Base-by-base conservation (phyloP, 2,113 vertebrate genomes). In the Sisor rabdophorus region DNA sequence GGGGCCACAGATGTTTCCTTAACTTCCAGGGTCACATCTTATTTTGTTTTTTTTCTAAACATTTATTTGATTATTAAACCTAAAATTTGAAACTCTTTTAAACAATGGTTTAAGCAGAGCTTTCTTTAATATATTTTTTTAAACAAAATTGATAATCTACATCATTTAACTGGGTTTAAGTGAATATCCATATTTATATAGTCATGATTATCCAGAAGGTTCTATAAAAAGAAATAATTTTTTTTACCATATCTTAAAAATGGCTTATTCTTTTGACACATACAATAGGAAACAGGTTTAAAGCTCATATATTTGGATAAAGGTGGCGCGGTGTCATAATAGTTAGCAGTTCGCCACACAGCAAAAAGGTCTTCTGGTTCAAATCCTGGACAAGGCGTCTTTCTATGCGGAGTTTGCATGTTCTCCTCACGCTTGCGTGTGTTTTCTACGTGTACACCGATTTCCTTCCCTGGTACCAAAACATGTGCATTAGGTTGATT, bases 1-100 rank as follows among this genome's bases (percentile, higher is more conserved):
- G 91, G 9, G 92, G 93, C 75, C 93, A 86, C 71, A 89, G 89
- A 82, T 87, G 89, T 92, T 69, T 28, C 65, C 87, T 82, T 91
- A 91, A 84, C 91, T 90, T 81, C 91, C 78, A 0, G 88, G 85
- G 78, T 77, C 71, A 68, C 59, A 67, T 65, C 54, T 60, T 22
- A 71, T 30, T 81, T 22, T 73, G 55, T 53, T 61, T 72, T 20
- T 13, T 73, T 65, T 19, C n/a, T 64, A 16, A 71, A 53, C 24
- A 40, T 60, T 71, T 74, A 69, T 69, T 52, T 52, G 22, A 48
- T n/a, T n/a, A n/a, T n/a, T n/a, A n/a, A 15, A 26, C 22, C 11
- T 16, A 52, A 19, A 24, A 52, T 4, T 26, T 3, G 20, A 69
- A 69, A 17, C n/a, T 69, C 24, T 52, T 52, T 68, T 24, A 22